These are phyloP conservation scores for Ptychadena robeensis DNA, from an alignment of 2,797 vertebrate species.

Conservation along the genomic window DNA sequence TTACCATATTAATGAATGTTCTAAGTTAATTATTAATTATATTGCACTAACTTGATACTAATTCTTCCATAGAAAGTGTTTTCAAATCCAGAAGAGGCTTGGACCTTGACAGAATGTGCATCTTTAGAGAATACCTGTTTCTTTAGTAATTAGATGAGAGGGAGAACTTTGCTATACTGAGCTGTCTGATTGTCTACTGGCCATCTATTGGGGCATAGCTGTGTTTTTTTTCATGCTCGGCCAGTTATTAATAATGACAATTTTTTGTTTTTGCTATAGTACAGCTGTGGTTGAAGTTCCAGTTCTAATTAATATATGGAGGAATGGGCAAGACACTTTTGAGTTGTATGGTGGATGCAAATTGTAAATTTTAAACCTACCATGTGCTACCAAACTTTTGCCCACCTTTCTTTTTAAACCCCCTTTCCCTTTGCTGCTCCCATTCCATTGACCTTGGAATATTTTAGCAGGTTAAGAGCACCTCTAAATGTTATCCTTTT, in stretches of 20 bases:
- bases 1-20: conserved; percentile 47
- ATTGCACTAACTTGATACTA: conserved; percentile 25
- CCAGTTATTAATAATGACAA: not conserved
- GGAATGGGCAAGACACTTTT: no score
- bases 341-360: no score
- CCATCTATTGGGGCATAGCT: not conserved
- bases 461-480: no score
- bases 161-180: not conserved
- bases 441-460: no score
- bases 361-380: no score
- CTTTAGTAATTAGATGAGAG: conserved; percentile 34
- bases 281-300: no score
- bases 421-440: no score
- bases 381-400: no score
- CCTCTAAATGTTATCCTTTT: no score
- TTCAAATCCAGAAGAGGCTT: conserved; percentile 9
- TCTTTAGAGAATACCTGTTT: conserved; percentile 8
- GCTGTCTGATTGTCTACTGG: not conserved
- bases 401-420: no score
- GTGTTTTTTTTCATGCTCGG: not conserved
- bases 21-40: conserved; percentile 47
- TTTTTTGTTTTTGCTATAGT: no score
- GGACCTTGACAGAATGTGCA: not conserved
- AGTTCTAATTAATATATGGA: no score
- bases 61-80: conserved; percentile 29